Evolutionary conservation across 1,140 invertebrate species (phyloP), one percentile per base, ranked within the genome.

Genomic region (Branchinecta lynchi): DNA sequence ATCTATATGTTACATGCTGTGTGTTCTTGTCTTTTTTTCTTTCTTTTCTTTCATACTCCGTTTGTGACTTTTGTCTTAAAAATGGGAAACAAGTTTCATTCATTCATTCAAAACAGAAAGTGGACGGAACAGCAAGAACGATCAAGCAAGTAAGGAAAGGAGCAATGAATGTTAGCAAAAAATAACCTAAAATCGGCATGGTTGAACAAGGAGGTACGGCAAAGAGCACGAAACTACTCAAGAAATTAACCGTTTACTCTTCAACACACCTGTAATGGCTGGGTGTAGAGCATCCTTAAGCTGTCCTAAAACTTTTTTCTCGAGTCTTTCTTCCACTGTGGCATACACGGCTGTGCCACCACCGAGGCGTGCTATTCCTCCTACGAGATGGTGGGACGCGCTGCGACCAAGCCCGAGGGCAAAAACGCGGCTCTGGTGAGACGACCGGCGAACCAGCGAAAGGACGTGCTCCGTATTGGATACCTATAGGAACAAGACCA

Each of bases 231-330:
- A 32, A 32, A 32, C 32, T 32, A 32, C 32, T 32, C 32, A 32
- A 15, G 17, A 9, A 68, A 43, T 65, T 45, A 10, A 46, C n/a
- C n/a, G 21, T 46, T 3, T n/a, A 44, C 12, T 60, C 45, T 8
- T 45, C 8, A 43, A 46, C 3, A 75, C 68, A 74, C 77, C 72
- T 17, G 74, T 77, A 7, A 78, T 68, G 9, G 72, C 73, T 45
- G 77, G 76, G 68, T 79, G 78, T 68, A 79, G 72, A 21, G 77
- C 77, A 73, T 76, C 74, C 69, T 79, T 78, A 65, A 80, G 71
- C 69, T 74, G 74, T 67, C 73, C 70, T 21, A 75, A 51, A 65
- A 79, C 77, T 71, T 78, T 79, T 7, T 74, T 73, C 45, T 78
- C 74, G 10, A 79, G 70, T 44, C 71, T 72, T 51, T 79, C 78